These are phyloP conservation scores for Tiaroga cobitis DNA, from an alignment of 2,797 vertebrate species.

Conservation along the genomic window DNA sequence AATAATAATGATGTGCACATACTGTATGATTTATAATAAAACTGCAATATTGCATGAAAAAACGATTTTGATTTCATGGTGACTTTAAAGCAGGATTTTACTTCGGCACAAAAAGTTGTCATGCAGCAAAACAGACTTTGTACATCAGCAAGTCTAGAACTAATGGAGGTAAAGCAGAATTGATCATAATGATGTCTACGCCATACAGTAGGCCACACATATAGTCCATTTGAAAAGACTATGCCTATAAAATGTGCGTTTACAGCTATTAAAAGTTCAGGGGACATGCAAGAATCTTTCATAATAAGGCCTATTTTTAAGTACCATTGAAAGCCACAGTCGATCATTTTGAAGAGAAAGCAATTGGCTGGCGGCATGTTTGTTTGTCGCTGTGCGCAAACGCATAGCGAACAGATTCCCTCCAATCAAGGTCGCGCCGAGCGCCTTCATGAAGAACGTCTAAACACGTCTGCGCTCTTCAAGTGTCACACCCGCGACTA, in stretches of 20 bases:
- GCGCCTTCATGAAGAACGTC: conserved; percentile 31
- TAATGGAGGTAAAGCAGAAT: neutral
- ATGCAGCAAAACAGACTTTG: neutral
- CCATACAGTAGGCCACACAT: neutral
- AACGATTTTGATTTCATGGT: neutral
- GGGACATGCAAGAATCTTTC: neutral
- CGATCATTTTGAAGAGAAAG: no score
- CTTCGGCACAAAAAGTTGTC: neutral
- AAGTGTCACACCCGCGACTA: conserved; percentile 59
- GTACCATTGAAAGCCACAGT: no score
- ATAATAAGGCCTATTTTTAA: conserved; percentile 11
- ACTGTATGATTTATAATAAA: neutral
- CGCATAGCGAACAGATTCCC: conserved; percentile 33
- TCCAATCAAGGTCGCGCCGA: conserved; percentile 40
- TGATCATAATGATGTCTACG: neutral
- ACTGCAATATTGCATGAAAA: neutral
- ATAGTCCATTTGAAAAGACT: neutral
- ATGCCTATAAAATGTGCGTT: neutral
- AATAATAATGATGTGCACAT: neutral
- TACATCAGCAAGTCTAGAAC: neutral
- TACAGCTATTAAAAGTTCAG: neutral
- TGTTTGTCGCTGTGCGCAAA: conserved; percentile 33
- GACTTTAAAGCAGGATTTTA: neutral
- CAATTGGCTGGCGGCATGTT: conserved; percentile 15
- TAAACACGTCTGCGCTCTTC: conserved; percentile 50